Conservation (phyloP, 2,888 invertebrate species). For the Labia minor region DNA sequence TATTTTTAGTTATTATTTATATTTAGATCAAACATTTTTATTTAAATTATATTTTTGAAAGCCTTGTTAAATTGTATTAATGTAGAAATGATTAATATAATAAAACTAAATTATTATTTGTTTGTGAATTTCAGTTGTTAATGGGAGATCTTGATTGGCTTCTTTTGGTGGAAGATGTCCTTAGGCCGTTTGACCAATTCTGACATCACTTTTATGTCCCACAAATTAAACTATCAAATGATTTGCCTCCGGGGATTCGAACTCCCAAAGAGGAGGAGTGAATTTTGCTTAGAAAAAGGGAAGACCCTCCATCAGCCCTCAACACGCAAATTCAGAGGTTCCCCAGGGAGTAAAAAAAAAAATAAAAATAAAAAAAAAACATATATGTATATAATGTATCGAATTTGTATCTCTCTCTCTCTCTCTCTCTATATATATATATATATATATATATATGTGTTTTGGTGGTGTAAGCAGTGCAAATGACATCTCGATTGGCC, state of each 20-base stretch:
- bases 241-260: neutral
- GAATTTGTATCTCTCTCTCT: neutral
- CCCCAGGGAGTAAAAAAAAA: neutral
- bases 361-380: neutral
- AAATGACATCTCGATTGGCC: constrained; percentile 13
- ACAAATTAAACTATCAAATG: neutral
- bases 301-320: constrained; percentile 2
- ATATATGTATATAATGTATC: constrained; percentile 8
- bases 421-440: too few relatives aligned
- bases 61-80: too few relatives aligned
- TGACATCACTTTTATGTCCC: neutral
- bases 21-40: too few relatives aligned
- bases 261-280: neutral
- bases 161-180: too few relatives aligned
- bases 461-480: neutral
- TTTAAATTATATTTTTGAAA: too few relatives aligned
- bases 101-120: too few relatives aligned
- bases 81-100: too few relatives aligned
- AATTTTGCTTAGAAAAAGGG: constrained; percentile 13
- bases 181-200: neutral
- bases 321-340: constrained; percentile 1
- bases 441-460: neutral
- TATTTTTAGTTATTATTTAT: too few relatives aligned
- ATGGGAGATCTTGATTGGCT: too few relatives aligned
- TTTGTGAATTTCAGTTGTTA: too few relatives aligned